Base-by-base conservation (phyloP, 2,797 vertebrate genomes). In the Linurgus olivaceus region DNA sequence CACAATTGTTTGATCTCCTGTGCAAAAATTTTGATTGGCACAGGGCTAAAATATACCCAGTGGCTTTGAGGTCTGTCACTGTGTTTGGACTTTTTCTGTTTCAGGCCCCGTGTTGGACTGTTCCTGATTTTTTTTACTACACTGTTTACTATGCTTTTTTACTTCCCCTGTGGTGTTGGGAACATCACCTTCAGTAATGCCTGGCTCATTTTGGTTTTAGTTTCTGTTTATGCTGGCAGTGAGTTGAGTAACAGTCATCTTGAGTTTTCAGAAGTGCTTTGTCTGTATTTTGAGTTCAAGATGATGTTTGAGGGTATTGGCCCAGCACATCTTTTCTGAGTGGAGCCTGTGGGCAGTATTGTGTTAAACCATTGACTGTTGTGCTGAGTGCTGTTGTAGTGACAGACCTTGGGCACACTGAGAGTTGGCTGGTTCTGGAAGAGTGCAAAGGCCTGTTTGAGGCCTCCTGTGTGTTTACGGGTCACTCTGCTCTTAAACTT, bases 81-180 rank as follows among this genome's bases (percentile, higher is more conserved):
- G 47, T 68, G 9, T 68, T 70, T 73, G 71, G 17, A 7, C 21
- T 73, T 62, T 71, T 62, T 79, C 38, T 90, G 14, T 11, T 90
- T 78, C 0, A 0, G 19, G 20, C 40, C 37, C n/a, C 51, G 9
- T 18, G 31, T 57, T 77, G 37, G n/a, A 19, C 54, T 42, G 17
- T 62, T 70, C 26, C 83, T 86, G 48, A 37, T 10, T 55, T 61
- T 86, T 42, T 81, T 25, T 86, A 70, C 48, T 62, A 62, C 48
- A 40, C 11, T 70, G 31, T 70, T 86, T 62, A 70, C 55, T 76
- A 31, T 33, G 24, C 29, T 25, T 68, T 48, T 57, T 58, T 29
- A 66, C 72, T 70, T 63, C 14, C 23, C 13, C 45, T 13, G 3
- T 45, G 52, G 9, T 73, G 11, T 68, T 92, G 67, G 29, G 57